These are phyloP conservation scores for Eremophila alpestris DNA, from an alignment of 2,797 vertebrate species.

Conservation along the genomic window DNA sequence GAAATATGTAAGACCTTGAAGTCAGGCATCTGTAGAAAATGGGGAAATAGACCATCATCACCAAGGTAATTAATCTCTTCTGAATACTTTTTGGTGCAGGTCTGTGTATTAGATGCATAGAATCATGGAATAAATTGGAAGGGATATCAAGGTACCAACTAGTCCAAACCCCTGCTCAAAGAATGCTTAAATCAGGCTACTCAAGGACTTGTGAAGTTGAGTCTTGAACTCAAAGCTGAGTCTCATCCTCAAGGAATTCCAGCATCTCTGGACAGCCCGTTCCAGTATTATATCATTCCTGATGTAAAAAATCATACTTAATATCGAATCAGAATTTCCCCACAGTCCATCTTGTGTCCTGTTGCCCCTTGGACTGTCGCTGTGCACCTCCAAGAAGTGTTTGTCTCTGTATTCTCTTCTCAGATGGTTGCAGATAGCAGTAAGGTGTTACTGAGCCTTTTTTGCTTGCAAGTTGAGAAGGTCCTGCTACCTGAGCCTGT, in stretches of 20 bases:
- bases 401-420: neutral
- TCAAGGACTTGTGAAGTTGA: neutral
- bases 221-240: neutral
- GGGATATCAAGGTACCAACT: neutral
- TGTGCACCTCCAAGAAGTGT: neutral
- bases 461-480: neutral
- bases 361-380: neutral
- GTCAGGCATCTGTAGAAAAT: neutral
- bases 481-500: neutral
- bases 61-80: neutral
- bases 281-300: neutral
- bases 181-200: neutral
- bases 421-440: neutral
- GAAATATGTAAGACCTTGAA: neutral
- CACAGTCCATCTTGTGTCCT: neutral
- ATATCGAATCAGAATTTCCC: neutral
- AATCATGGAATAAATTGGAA: neutral
- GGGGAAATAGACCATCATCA: neutral
- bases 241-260: neutral
- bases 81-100: neutral
- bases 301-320: neutral
- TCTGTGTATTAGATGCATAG: neutral
- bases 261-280: neutral
- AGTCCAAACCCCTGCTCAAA: neutral
- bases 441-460: neutral